These are phyloP conservation scores for Eupithecia inturbata DNA, from an alignment of 2,888 invertebrate species.

Conservation along the genomic window DNA sequence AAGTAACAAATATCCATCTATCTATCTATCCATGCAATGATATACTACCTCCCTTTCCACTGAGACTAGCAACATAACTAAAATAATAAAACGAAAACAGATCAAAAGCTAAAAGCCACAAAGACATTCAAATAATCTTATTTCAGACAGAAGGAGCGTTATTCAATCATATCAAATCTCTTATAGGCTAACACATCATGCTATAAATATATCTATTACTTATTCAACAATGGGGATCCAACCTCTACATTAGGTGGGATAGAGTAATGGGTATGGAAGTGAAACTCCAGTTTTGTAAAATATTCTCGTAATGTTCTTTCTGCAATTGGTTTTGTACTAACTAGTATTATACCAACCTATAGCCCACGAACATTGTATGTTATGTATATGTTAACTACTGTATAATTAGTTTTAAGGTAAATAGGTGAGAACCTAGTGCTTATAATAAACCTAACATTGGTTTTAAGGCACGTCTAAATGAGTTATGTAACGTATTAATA, in stretches of 20 bases:
- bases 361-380: no score
- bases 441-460: no score
- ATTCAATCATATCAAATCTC: slow-evolving; percentile 26
- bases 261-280: slow-evolving; percentile 12
- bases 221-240: slow-evolving; percentile 32
- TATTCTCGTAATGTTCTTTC: neutral
- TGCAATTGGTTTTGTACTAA: neutral
- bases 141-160: slow-evolving; percentile 14
- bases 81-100: slow-evolving; percentile 1
- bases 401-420: no score
- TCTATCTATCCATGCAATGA: no score
- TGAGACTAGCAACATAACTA: neutral
- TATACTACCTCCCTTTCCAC: neutral
- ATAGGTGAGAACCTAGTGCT: no score
- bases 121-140: slow-evolving; percentile 18
- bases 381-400: no score
- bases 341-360: no score
- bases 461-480: no score
- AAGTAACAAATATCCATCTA: no score
- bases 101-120: slow-evolving; percentile 15
- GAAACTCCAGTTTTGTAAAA: slow-evolving; percentile 11
- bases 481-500: no score
- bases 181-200: slow-evolving; percentile 24
- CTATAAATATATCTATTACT: slow-evolving; percentile 30
- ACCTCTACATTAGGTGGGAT: slow-evolving; percentile 14